phyloP scores from a whole-genome alignment of 2,888 invertebrate genomes.

The Megamerina dolium region DNA sequence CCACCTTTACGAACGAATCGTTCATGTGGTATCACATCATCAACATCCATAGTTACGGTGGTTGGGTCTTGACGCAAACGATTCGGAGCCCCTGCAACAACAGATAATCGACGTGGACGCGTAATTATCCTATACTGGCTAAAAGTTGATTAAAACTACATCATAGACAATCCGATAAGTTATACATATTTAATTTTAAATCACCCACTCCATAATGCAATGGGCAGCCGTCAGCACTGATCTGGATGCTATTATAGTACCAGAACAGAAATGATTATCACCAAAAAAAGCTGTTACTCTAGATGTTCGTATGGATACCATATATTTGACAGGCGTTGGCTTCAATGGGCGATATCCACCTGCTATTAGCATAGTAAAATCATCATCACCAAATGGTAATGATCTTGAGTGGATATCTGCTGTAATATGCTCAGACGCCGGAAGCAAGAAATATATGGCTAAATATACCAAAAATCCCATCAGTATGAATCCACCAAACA shows the following conservation, averaged over 20 bases:
- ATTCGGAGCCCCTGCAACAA: constrained; percentile 20
- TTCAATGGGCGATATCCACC: constrained; percentile 13
- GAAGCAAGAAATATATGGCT: too few species aligned
- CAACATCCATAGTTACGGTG: constrained; percentile 9
- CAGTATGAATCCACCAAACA: too few species aligned
- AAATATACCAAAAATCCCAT: too few species aligned
- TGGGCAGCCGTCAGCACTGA: constrained; percentile 23
- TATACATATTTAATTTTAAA: neutral
- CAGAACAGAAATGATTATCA: constrained; percentile 27
- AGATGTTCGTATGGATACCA: constrained; percentile 23
- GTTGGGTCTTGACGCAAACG: constrained; percentile 6
- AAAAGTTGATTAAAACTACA: neutral
- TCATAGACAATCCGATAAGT: neutral
- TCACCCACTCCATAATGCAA: constrained; percentile 21
- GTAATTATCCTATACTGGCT: constrained; percentile 16
- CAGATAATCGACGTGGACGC: constrained; percentile 10
- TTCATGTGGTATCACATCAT: constrained; percentile 16
- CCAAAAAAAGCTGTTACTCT: constrained; percentile 16
- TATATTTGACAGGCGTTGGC: constrained; percentile 3
- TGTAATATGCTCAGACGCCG: too few species aligned
- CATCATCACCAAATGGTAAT: neutral
- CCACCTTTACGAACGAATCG: constrained; percentile 8
- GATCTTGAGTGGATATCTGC: too few species aligned
- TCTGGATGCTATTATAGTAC: constrained; percentile 16
- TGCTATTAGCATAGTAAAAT: constrained; percentile 3